phyloP scores from a whole-genome alignment of 2,888 invertebrate genomes.

The Harmothoe impar region DNA sequence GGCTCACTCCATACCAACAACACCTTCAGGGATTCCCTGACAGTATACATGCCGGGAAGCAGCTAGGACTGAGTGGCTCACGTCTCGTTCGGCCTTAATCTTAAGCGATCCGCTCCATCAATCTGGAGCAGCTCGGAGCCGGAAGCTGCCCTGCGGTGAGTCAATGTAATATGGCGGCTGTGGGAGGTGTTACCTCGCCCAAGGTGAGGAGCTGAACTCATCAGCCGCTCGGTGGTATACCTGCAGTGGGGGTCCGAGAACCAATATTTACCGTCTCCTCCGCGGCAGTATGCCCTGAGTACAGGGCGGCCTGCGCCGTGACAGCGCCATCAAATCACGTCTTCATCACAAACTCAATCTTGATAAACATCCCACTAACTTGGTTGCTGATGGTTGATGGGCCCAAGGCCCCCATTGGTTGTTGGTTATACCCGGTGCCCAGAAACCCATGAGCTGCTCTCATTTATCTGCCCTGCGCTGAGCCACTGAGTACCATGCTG shows the following conservation, averaged over 20 bases:
- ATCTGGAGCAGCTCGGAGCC: background rate
- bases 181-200: constrained; percentile 33
- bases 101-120: constrained; percentile 20
- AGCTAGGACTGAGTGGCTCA: too few species aligned
- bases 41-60: background rate
- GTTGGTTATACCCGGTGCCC: background rate
- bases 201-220: constrained; percentile 21
- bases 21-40: constrained; percentile 18
- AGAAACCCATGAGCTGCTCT: background rate
- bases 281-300: background rate
- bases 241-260: background rate
- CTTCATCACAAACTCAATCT: constrained; percentile 34
- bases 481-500: background rate
- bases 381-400: background rate
- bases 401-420: background rate
- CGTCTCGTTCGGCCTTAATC: background rate
- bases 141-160: background rate
- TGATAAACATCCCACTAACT: background rate
- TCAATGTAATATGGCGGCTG: constrained; percentile 26
- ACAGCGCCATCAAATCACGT: background rate
- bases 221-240: background rate
- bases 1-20: background rate
- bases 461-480: background rate
- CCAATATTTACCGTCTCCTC: background rate
- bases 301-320: background rate